Evolutionary conservation across 2,888 invertebrate genomes (phyloP).

Genomic region (Patella pellucida): DNA sequence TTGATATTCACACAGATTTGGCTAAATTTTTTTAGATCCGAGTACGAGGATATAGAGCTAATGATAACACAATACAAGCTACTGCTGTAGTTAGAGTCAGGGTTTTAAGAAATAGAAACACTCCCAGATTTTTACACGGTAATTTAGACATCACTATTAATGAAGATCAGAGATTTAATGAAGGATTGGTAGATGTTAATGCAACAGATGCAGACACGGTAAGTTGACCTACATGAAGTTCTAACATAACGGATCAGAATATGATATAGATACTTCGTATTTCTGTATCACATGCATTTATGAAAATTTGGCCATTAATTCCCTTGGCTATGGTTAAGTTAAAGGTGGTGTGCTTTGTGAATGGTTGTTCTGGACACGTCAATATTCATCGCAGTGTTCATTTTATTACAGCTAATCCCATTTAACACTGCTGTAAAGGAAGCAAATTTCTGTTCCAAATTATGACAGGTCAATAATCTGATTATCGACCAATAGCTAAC

Average conservation of each 20-base stretch:
- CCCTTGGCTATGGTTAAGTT: not conserved
- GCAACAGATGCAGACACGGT: constrained; percentile 59
- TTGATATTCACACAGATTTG: too few species aligned
- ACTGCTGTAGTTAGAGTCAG: constrained; percentile 49
- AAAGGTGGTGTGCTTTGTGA: not conserved
- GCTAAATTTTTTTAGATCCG: constrained; percentile 41
- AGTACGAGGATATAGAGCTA: constrained; percentile 53
- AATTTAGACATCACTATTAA: constrained; percentile 40
- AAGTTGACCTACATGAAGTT: constrained; percentile 24
- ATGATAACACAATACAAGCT: constrained; percentile 43
- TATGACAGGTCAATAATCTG: too few species aligned
- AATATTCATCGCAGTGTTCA: not conserved
- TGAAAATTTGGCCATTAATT: not conserved
- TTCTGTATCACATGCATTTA: too few species aligned
- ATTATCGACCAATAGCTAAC: too few species aligned
- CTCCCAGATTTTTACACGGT: constrained; percentile 47
- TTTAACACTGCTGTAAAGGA: too few species aligned
- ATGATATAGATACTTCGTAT: too few species aligned
- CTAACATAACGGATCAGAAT: too few species aligned
- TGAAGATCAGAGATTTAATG: constrained; percentile 51
- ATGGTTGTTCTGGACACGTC: not conserved
- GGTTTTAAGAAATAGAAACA: constrained; percentile 49
- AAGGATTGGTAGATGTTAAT: constrained; percentile 43
- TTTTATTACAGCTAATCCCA: not conserved
- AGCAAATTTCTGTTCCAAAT: too few species aligned